phyloP scores from a whole-genome alignment of 2,888 invertebrate genomes.

The Trachelus iudaicus region DNA sequence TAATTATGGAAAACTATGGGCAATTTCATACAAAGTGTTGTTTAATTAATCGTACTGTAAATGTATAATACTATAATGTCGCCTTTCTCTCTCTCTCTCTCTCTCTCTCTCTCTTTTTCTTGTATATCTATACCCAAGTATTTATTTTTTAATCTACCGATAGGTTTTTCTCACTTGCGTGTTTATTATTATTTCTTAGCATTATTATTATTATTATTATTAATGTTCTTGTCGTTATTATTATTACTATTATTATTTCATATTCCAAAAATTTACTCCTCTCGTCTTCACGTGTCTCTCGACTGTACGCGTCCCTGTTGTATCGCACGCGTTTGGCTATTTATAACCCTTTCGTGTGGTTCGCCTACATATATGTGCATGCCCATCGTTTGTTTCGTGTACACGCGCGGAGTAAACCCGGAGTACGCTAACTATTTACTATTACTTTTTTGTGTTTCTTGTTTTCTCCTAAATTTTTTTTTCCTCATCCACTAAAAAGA shows the following conservation, averaged over 20 bases:
- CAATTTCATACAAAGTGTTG: conserved; percentile 48
- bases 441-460: background rate
- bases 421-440: too few species aligned
- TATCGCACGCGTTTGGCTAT: too few species aligned
- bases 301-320: too few species aligned
- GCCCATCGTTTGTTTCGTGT: too few species aligned
- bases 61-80: conserved; percentile 55
- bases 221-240: background rate
- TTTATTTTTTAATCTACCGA: conserved; percentile 10
- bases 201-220: conserved; percentile 18
- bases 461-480: conserved; percentile 20
- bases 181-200: conserved; percentile 17
- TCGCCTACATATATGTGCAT: too few species aligned
- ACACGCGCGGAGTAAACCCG: too few species aligned
- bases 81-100: too few species aligned
- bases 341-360: too few species aligned
- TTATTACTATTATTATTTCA: conserved; percentile 6
- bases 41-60: conserved; percentile 47
- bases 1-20: conserved; percentile 56
- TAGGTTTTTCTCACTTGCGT: conserved; percentile 12
- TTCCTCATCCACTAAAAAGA: conserved; percentile 26
- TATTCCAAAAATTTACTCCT: background rate
- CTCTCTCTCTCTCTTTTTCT: too few species aligned
- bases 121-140: too few species aligned
- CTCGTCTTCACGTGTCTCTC: conserved; percentile 2